phyloP scores from a whole-genome alignment of 1,140 invertebrate genomes.

The Ips nitidus region DNA sequence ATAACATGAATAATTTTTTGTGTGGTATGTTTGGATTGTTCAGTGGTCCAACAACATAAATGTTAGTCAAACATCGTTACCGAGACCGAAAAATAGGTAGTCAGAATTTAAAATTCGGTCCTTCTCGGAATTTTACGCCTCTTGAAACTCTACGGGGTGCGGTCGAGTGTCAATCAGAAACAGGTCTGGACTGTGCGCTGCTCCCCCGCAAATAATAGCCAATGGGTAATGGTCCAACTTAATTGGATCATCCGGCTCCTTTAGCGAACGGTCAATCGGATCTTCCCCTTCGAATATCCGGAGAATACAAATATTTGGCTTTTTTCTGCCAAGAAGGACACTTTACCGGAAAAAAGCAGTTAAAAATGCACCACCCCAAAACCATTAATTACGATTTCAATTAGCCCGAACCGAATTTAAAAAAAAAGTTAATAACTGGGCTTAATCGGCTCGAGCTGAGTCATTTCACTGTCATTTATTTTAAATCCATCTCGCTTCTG shows the following conservation, averaged over 20 bases:
- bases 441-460: conserved; percentile 15
- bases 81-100: conserved; percentile 14
- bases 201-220: background rate
- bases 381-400: conserved; percentile 22
- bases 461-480: conserved; percentile 16
- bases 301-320: background rate
- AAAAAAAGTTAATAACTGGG: conserved; percentile 23
- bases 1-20: too few species aligned
- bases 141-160: conserved; percentile 6
- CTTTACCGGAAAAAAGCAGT: background rate
- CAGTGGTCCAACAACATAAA: background rate
- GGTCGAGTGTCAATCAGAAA: conserved; percentile 20
- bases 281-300: background rate
- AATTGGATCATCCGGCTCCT: conserved; percentile 17
- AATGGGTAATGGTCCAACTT: conserved; percentile 11
- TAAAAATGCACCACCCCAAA: background rate
- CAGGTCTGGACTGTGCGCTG: conserved; percentile 21
- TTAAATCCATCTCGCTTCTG: conserved; percentile 7
- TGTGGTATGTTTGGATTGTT: too few species aligned
- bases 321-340: too few species aligned
- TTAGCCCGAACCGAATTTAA: conserved; percentile 17
- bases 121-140: conserved; percentile 17
- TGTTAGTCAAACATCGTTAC: conserved; percentile 23
- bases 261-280: background rate
- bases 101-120: conserved; percentile 22